These are phyloP conservation scores for Drosophila sucinea DNA, from an alignment of 1,140 invertebrate genomes.

Conservation along the genomic window DNA sequence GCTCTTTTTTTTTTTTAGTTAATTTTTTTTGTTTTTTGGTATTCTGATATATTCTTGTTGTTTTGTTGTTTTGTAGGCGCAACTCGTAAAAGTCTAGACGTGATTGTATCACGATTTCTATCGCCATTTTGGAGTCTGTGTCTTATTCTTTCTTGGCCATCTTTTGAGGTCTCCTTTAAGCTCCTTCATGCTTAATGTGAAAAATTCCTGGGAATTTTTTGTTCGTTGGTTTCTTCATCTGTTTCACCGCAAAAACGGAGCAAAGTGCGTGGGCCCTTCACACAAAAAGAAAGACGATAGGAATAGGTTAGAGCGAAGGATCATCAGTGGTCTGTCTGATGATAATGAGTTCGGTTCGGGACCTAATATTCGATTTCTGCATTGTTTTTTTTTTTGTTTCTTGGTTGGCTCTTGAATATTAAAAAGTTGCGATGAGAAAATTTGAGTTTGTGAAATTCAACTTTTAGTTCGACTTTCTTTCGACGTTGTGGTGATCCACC, in stretches of 20 bases:
- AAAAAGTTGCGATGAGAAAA: not conserved
- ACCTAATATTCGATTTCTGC: not conserved
- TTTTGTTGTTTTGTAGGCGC: conserved; percentile 65
- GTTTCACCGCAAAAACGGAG: conserved; percentile 30
- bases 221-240: conserved; percentile 29
- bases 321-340: conserved; percentile 2
- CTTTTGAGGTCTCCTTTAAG: conserved; percentile 38
- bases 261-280: conserved; percentile 29
- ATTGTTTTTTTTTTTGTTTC: not conserved
- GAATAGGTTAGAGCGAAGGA: not conserved
- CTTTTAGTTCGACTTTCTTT: too few species aligned
- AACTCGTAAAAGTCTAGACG: conserved; percentile 82
- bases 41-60: conserved; percentile 14
- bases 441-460: not conserved
- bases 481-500: too few species aligned
- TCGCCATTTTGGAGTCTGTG: conserved; percentile 67
- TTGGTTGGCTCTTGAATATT: not conserved
- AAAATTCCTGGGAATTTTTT: conserved; percentile 56
- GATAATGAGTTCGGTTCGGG: conserved; percentile 7
- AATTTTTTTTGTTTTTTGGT: conserved; percentile 16
- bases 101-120: conserved; percentile 83
- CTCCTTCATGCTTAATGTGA: conserved; percentile 21
- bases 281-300: not conserved
- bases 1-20: conserved; percentile 20
- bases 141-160: conserved; percentile 50